phyloP scores from a whole-genome alignment of 2,888 invertebrate genomes.

The Eupithecia vulgata region DNA sequence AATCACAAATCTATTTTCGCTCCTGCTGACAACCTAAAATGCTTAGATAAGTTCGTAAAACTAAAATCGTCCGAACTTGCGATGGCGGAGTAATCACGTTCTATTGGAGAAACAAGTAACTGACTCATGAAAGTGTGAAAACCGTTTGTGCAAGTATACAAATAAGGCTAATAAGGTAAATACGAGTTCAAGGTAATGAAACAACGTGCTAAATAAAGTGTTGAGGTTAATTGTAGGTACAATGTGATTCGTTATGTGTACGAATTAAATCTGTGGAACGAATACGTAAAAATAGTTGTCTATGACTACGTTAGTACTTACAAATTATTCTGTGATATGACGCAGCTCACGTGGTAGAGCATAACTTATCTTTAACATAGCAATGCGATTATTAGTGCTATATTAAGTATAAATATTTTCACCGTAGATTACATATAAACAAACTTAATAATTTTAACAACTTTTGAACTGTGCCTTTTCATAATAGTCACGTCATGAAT shows the following conservation, averaged over 20 bases:
- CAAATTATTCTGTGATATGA: neutral
- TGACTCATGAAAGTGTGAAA: slow-evolving; percentile 30
- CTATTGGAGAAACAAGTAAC: slow-evolving; percentile 13
- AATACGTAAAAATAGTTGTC: neutral
- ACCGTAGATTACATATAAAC: neutral
- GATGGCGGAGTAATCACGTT: neutral
- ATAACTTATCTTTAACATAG: neutral
- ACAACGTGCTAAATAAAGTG: slow-evolving; percentile 6
- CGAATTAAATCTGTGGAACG: too few relatives aligned
- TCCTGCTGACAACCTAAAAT: neutral
- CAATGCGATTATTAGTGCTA: neutral
- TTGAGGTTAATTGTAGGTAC: neutral
- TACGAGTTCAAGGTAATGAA: slow-evolving; percentile 28
- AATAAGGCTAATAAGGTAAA: slow-evolving; percentile 27
- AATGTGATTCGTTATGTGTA: neutral
- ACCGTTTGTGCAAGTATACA: slow-evolving; percentile 24
- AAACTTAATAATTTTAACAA: neutral
- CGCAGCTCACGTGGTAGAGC: neutral
- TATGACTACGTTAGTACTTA: too few relatives aligned
- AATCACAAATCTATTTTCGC: neutral
- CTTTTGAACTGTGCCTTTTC: neutral
- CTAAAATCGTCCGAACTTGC: neutral
- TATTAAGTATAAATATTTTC: neutral
- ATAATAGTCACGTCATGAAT: neutral
- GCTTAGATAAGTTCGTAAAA: neutral